These are phyloP conservation scores for Suricata suricatta DNA, from an alignment of 2,113 vertebrate species.

Conservation along the genomic window DNA sequence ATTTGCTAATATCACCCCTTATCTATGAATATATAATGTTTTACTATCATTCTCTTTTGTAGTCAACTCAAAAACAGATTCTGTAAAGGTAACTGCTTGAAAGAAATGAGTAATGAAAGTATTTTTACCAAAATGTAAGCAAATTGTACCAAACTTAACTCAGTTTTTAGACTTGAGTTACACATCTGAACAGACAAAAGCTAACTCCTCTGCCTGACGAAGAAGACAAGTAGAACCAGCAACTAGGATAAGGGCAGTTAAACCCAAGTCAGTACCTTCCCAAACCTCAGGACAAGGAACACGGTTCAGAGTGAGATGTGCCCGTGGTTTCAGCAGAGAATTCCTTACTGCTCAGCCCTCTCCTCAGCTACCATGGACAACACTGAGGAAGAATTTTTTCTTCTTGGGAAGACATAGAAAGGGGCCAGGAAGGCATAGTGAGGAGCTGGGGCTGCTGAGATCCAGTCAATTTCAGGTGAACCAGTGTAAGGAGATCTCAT, in stretches of 20 bases:
- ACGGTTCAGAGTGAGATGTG: neutral
- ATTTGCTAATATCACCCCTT: neutral
- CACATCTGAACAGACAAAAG: neutral
- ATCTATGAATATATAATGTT: neutral
- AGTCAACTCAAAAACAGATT: neutral
- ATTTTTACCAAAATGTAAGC: neutral
- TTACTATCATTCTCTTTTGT: neutral
- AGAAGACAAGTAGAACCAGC: neutral
- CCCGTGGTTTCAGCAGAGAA: neutral
- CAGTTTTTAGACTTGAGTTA: neutral
- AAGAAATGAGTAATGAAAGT: neutral
- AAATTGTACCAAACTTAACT: neutral
- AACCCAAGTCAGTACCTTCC: neutral
- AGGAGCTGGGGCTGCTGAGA: neutral
- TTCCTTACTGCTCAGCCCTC: neutral
- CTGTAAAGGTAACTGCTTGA: neutral
- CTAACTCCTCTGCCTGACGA: neutral
- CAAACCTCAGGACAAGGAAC: neutral
- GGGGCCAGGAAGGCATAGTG: neutral
- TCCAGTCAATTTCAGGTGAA: neutral
- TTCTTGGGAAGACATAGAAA: neutral
- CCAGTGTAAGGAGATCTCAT: neutral
- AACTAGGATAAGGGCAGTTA: neutral
- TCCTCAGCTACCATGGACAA: neutral
- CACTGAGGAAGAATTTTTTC: neutral